Conservation (phyloP, 1,140 invertebrate genomes). For the Probaryconus sp. region DNA sequence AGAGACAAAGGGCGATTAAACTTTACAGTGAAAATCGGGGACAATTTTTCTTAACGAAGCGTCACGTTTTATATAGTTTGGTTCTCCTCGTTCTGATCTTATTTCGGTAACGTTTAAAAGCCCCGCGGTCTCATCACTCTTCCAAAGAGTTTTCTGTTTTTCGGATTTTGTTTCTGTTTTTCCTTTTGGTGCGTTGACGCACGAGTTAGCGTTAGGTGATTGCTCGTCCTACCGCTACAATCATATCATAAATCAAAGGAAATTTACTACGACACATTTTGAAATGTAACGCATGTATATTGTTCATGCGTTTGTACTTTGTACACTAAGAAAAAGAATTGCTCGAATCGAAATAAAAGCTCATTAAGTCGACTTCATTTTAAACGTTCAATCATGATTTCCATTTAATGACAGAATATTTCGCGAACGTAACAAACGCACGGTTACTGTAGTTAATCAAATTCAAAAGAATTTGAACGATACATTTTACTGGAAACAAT, state of each 20-base stretch:
- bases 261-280: constrained; percentile 59
- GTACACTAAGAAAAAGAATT: constrained; percentile 41
- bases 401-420: constrained; percentile 1
- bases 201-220: constrained; percentile 43
- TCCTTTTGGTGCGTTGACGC: constrained; percentile 21
- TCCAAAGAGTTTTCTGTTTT: constrained; percentile 40
- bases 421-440: no score
- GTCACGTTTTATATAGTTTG: constrained; percentile 10
- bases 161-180: constrained; percentile 5
- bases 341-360: constrained; percentile 42
- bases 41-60: not conserved
- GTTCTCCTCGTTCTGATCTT: not conserved
- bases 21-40: constrained; percentile 10
- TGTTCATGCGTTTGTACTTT: constrained; percentile 27
- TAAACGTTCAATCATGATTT: not conserved
- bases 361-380: constrained; percentile 17
- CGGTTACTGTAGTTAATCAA: no score
- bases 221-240: constrained; percentile 52
- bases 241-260: constrained; percentile 69
- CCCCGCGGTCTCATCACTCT: constrained; percentile 23
- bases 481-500: no score
- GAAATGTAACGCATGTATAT: constrained; percentile 17
- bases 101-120: constrained; percentile 3
- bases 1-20: constrained; percentile 9
- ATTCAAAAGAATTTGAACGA: no score